Base-by-base conservation (phyloP, 2,888 invertebrate species). In the Tenthredo notha region DNA sequence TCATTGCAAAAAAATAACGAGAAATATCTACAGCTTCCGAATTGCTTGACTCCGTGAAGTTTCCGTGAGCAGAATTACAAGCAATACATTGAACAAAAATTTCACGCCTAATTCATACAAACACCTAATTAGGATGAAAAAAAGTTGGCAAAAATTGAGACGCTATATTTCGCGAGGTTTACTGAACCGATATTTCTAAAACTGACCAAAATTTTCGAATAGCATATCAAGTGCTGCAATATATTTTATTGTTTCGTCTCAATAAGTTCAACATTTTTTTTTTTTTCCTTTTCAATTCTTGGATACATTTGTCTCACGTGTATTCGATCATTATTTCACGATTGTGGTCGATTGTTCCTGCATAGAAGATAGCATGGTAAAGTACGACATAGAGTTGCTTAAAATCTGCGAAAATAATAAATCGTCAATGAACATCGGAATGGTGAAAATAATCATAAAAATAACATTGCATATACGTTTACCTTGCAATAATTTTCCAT, bases 321-420 rank as follows among this genome's bases (percentile, higher is more conserved):
- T n/a, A 7, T n/a, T n/a, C n/a, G 7, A 54, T 37, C 40, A 40
- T 40, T 74, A 15, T 15, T 21, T 10, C 21, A 7, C 4, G 4
- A 12, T 21, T 12, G 25, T 85, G 6, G 86, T 21, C 80, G 77
- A 61, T 4, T 67, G 9, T 87, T 85, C 89, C 67, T 87, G 88
- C 70, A 89, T 43, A 10, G 90, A 91, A 75, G 87, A 88, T 9
- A 91, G 85, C 25, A 91, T 88, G 70, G 89, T 91, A 70, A 89
- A 87, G 82, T 89, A 91, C 21, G 91, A 91, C 84, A 91, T 89
- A 2, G 90, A 90, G 6, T 89, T 87, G 21, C 88, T 88, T 15
- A 88, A 83, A 21, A 91, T 89, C 91, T 91, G 87, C 9, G 86
- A 88, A 67, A 83, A 67, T 12, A 47, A 12, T 12, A 2, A 15